A percentile compares a stretch with the other conserved stretches of the same genome.
Conservation (phyloP, 2,888 invertebrate genomes). For the Parascotia fuliginaria region DNA sequence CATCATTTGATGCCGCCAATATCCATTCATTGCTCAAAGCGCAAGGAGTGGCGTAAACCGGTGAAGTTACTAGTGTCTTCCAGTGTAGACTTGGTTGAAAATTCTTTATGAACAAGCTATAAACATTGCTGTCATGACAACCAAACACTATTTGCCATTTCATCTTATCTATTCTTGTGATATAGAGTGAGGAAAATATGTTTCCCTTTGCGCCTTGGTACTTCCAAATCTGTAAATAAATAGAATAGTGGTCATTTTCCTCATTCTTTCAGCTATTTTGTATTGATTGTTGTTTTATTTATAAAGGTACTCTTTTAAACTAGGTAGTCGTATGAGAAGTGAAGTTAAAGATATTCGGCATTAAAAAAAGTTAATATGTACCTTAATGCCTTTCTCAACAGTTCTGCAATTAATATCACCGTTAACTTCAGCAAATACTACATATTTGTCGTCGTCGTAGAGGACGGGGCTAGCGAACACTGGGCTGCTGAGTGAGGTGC, state of each 20-base stretch:
- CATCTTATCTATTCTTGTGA: conserved; percentile 69
- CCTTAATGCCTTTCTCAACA: conserved; percentile 79
- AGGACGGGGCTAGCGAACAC: conserved; percentile 88
- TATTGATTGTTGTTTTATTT: no score
- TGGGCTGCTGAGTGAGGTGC: conserved; percentile 83
- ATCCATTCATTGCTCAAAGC: conserved; percentile 71
- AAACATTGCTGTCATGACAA: conserved; percentile 89
- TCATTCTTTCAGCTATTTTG: no score
- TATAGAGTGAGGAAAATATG: conserved; percentile 89
- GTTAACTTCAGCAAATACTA: conserved; percentile 84
- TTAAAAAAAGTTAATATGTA: conserved; percentile 32
- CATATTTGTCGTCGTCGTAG: conserved; percentile 81
- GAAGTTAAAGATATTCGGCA: background rate
- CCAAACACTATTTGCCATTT: conserved; percentile 87
- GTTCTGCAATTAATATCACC: conserved; percentile 85
- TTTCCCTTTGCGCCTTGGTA: conserved; percentile 86
- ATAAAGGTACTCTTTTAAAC: no score
- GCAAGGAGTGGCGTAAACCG: conserved; percentile 90
- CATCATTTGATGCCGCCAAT: conserved; percentile 87
- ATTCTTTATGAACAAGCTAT: conserved; percentile 83
- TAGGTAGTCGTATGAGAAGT: no score
- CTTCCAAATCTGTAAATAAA: conserved; percentile 87
- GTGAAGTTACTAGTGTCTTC: conserved; percentile 83
- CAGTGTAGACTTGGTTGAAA: conserved; percentile 78
- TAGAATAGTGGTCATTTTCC: no score